Conservation (phyloP, 2,888 invertebrate genomes). For the Lasioglossum vierecki region DNA sequence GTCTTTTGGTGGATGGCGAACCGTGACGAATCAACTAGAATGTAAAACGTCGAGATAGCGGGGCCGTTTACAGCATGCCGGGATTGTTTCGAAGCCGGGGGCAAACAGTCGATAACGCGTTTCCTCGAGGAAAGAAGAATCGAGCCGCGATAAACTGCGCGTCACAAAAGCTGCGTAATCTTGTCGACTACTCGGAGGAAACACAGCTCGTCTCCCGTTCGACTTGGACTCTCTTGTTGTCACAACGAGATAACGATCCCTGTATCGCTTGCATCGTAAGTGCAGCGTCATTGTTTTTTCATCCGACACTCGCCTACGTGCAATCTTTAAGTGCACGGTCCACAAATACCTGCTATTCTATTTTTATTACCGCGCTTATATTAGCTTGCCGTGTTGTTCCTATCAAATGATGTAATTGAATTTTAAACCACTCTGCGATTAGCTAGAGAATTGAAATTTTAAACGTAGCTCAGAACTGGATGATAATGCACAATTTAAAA, state of each 20-base stretch:
- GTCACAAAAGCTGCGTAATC: slow-evolving; percentile 11
- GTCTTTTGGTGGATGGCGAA: slow-evolving; percentile 3
- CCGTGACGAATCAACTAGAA: neutral
- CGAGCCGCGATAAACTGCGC: neutral
- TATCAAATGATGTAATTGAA: too few relatives aligned
- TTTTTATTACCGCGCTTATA: too few relatives aligned
- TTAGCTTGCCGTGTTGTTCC: too few relatives aligned
- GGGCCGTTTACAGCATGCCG: neutral
- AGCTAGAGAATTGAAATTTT: too few relatives aligned
- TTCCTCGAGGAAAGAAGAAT: slow-evolving; percentile 8
- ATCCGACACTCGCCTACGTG: neutral
- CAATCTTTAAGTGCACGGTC: neutral
- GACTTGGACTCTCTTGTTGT: neutral
- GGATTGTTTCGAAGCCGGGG: slow-evolving; percentile 32
- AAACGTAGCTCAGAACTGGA: too few relatives aligned
- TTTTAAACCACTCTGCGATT: too few relatives aligned
- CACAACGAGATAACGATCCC: neutral
- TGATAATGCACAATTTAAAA: too few relatives aligned
- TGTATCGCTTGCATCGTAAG: neutral
- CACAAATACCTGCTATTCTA: neutral
- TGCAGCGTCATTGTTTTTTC: neutral
- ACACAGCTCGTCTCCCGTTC: neutral
- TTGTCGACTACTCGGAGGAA: neutral
- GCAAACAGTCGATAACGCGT: slow-evolving; percentile 40
- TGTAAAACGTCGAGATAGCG: slow-evolving; percentile 1